Evolutionary conservation across 1,140 invertebrate species (phyloP).

Genomic region (Anadara kagoshimensis): DNA sequence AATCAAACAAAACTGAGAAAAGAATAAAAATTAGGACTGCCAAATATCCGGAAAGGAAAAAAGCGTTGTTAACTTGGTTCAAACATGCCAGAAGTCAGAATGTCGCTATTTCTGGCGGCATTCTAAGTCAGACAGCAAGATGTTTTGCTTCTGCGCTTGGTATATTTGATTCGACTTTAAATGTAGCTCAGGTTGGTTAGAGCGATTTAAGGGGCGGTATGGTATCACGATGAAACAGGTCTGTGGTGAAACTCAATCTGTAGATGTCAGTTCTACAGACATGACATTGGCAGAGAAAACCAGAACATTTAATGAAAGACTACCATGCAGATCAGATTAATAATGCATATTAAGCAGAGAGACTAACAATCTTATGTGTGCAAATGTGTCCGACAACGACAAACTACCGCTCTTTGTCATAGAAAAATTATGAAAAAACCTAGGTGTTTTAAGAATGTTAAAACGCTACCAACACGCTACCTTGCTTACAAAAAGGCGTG

Average conservation of each 20-base stretch:
- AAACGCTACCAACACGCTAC: constrained; percentile 39
- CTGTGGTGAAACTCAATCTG: too few relatives aligned
- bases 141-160: constrained; percentile 14
- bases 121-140: constrained; percentile 15
- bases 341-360: constrained; percentile 67
- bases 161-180: constrained; percentile 6
- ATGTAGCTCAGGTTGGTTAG: neutral
- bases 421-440: constrained; percentile 45
- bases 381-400: constrained; percentile 39
- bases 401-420: constrained; percentile 49
- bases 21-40: constrained; percentile 16
- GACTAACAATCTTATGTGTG: constrained; percentile 36
- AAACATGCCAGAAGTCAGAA: constrained; percentile 20
- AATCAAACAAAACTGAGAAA: neutral
- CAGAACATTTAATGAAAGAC: constrained; percentile 32
- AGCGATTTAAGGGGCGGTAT: too few relatives aligned
- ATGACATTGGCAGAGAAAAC: too few relatives aligned
- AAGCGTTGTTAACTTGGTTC: constrained; percentile 29
- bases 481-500: constrained; percentile 48
- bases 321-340: too few relatives aligned
- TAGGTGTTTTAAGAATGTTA: constrained; percentile 46
- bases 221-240: too few relatives aligned
- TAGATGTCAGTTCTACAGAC: too few relatives aligned
- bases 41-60: constrained; percentile 13
- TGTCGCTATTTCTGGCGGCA: constrained; percentile 19